Evolutionary conservation across 1,140 invertebrate species (phyloP), one percentile per base, ranked within the genome.

Genomic region (Heliconius himera): DNA sequence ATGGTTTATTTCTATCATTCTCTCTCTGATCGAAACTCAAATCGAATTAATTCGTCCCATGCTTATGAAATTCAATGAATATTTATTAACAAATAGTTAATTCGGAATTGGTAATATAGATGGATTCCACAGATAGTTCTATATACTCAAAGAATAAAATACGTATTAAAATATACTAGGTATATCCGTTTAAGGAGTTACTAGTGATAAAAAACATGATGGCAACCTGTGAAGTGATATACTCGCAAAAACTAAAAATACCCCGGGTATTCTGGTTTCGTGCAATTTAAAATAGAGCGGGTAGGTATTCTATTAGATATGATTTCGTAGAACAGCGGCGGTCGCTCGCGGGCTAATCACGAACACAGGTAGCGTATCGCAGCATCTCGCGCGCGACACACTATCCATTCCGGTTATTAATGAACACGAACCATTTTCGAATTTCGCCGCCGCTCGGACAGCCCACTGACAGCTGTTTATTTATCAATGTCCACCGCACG

Each of bases 311-410:
- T 76, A 80, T 80, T 80, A 22, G 33, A n/a, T 72, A 79, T 80
- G 49, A 77, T 77, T 77, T 74, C 70, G 46, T 72, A 54, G 60
- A 51, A 74, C 22, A 38, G 11, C 74, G 49, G 20, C 70, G 76
- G 81, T 78, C 78, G 81, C 81, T 79, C 76, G 73, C 81, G 75
- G 78, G 72, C 79, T 79, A 73, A 88, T 87, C 85, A 88, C 83
- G 79, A 92, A 92, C 87, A 91, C 91, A 91, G 89, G 91, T 92
- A 91, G 91, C 91, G 76, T 90, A 89, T 91, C 88, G 82, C 74
- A 70, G 82, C 78, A 90, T 90, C 86, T 88, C 84, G 83, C 83
- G 83, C 84, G 84, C 83, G 85, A 87, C 89, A 84, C 84, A 83
- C 88, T 86, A 90, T 89, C 86, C 85, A 90, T 89, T 89, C 87